Percentiles rank a stretch among this genome's conserved stretches.
Conservation (phyloP, 2,888 invertebrate genomes). For the Geotrupes spiniger region DNA sequence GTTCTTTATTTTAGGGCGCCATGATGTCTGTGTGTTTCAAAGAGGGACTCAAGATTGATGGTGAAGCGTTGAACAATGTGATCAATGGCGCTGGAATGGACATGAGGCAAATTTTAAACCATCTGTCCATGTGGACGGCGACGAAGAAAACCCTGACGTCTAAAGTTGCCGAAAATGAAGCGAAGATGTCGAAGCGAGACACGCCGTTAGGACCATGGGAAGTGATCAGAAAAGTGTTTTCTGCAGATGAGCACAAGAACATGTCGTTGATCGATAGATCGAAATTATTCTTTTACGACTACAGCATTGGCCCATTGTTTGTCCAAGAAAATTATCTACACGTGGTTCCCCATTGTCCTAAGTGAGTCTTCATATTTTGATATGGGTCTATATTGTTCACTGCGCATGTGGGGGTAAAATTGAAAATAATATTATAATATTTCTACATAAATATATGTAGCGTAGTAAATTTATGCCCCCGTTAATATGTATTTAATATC, state of each 20-base stretch:
- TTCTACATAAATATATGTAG: too few relatives aligned
- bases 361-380: constrained; percentile 52
- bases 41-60: constrained; percentile 78
- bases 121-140: constrained; percentile 78
- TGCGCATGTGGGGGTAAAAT: too few relatives aligned
- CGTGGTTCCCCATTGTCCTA: constrained; percentile 72
- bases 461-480: too few relatives aligned
- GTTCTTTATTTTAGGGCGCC: constrained; percentile 60
- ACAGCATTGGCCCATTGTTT: constrained; percentile 92
- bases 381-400: too few relatives aligned
- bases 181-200: constrained; percentile 72
- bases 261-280: constrained; percentile 81
- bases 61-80: constrained; percentile 76
- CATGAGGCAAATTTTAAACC: constrained; percentile 88
- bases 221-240: constrained; percentile 85
- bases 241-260: constrained; percentile 69
- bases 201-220: constrained; percentile 92
- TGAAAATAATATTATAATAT: constrained; percentile 3
- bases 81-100: constrained; percentile 89
- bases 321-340: constrained; percentile 95
- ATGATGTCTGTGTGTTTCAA: constrained; percentile 90
- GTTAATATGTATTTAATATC: neutral
- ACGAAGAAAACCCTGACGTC: constrained; percentile 54
- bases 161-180: constrained; percentile 57
- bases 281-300: constrained; percentile 95